phyloP scores from a whole-genome alignment of 1,140 invertebrate species.

The Pseudomyrmex sp. region DNA sequence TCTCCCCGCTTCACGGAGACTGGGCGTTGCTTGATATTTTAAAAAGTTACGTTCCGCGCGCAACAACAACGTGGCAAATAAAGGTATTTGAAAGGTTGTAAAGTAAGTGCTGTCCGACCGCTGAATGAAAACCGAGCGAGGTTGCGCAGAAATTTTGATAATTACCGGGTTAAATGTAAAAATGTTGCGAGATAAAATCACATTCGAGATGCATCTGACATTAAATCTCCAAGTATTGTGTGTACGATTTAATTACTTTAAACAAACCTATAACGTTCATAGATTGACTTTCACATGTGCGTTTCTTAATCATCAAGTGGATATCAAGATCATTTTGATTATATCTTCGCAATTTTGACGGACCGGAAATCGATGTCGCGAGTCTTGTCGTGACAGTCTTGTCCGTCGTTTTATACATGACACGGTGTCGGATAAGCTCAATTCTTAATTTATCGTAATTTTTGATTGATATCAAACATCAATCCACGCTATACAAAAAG shows the following conservation, averaged over 20 bases:
- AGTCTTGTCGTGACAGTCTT: background rate
- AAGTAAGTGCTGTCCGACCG: slow-evolving; percentile 34
- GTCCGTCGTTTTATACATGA: slow-evolving; percentile 28
- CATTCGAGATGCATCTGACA: background rate
- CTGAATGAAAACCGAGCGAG: slow-evolving; percentile 20
- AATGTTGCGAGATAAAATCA: background rate
- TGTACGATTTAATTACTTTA: background rate
- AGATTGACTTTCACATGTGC: background rate
- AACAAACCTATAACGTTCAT: background rate
- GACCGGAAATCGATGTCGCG: background rate
- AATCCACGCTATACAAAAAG: slow-evolving; percentile 45
- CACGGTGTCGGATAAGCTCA: background rate
- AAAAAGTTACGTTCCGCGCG: slow-evolving; percentile 15
- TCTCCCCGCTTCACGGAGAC: slow-evolving; percentile 7
- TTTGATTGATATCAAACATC: slow-evolving; percentile 64
- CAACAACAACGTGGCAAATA: slow-evolving; percentile 19
- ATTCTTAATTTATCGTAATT: slow-evolving; percentile 55
- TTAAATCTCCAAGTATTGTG: too few species aligned
- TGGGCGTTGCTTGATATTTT: slow-evolving; percentile 51
- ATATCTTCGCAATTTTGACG: background rate
- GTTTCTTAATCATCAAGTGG: background rate
- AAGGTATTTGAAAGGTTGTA: slow-evolving; percentile 36
- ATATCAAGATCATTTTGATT: background rate
- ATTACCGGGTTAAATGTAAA: background rate
- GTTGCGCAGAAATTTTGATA: slow-evolving; percentile 19